These are phyloP conservation scores for Nebria salina DNA, from an alignment of 2,888 invertebrate species.

Conservation along the genomic window DNA sequence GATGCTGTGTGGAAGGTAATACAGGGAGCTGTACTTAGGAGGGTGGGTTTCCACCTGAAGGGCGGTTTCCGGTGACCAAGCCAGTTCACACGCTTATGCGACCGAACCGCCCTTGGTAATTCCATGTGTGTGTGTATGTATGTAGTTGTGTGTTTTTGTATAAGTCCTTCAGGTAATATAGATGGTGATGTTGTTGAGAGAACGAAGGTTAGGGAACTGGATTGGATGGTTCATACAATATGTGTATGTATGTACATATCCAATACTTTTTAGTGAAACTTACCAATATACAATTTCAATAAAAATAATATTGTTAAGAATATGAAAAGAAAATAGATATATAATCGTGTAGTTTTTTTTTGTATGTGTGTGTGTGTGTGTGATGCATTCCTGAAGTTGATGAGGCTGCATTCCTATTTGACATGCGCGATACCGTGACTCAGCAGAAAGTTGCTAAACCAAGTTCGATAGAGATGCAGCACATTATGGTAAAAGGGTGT, in stretches of 20 bases:
- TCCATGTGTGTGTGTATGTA: neutral
- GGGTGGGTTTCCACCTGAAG: constrained; percentile 56
- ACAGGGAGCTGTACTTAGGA: constrained; percentile 21
- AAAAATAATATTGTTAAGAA: neutral
- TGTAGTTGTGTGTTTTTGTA: neutral
- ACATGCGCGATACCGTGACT: constrained; percentile 57
- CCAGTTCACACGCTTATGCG: constrained; percentile 57
- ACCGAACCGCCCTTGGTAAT: constrained; percentile 3
- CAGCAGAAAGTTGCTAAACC: constrained; percentile 51
- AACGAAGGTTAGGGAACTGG: neutral
- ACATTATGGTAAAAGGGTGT: constrained; percentile 59
- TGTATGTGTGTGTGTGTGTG: constrained; percentile 49
- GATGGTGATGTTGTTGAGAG: constrained; percentile 4
- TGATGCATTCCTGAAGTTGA: constrained; percentile 51
- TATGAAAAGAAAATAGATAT: constrained; percentile 10
- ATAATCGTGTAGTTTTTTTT: constrained; percentile 50
- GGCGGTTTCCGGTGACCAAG: constrained; percentile 60
- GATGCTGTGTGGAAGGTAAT: constrained; percentile 1
- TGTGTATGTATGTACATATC: neutral
- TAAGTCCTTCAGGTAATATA: constrained; percentile 9
- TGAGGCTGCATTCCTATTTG: constrained; percentile 59
- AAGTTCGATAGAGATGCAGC: constrained; percentile 57
- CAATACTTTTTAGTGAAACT: no score
- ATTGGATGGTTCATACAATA: neutral
- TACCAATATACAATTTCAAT: no score